These are phyloP conservation scores for Ephialtes manifestator DNA, from an alignment of 2,888 invertebrate genomes.

Conservation along the genomic window DNA sequence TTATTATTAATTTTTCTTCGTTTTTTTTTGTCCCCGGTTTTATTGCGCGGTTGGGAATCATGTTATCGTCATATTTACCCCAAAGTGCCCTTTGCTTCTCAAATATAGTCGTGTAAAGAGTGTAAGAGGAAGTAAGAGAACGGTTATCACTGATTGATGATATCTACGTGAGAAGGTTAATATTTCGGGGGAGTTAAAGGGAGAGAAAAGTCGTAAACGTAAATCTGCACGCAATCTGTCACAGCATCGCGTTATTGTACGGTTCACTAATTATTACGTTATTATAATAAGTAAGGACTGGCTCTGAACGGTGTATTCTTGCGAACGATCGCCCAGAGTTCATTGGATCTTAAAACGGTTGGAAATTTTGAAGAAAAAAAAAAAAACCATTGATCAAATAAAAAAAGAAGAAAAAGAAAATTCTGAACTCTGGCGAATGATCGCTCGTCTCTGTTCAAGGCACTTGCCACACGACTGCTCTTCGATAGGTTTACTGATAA, in stretches of 20 bases:
- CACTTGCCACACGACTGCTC: conserved; percentile 71
- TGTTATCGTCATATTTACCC: conserved; percentile 79
- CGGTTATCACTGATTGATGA: conserved; percentile 23
- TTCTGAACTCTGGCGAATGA: neutral
- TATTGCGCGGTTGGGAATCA: conserved; percentile 68
- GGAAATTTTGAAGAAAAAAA: conserved; percentile 4
- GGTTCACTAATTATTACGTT: conserved; percentile 64
- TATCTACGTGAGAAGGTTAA: conserved; percentile 34
- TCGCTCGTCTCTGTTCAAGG: conserved; percentile 44
- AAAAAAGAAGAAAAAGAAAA: neutral
- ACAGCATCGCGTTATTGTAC: conserved; percentile 57
- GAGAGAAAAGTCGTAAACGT: conserved; percentile 37
- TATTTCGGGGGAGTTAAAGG: conserved; percentile 39
- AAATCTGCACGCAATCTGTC: conserved; percentile 39
- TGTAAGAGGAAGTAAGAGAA: conserved; percentile 40
- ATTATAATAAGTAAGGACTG: conserved; percentile 64
- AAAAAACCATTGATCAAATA: neutral
- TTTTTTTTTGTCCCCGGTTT: conserved; percentile 51
- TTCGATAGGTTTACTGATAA: conserved; percentile 70
- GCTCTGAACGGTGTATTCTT: conserved; percentile 32
- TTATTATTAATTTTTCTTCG: conserved; percentile 22
- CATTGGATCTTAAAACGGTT: neutral
- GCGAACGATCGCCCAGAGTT: conserved; percentile 7
- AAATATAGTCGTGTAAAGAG: conserved; percentile 64
- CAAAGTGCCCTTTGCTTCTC: conserved; percentile 76